Conservation (phyloP, 2,113 vertebrate genomes). For the Vicugna pacos region DNA sequence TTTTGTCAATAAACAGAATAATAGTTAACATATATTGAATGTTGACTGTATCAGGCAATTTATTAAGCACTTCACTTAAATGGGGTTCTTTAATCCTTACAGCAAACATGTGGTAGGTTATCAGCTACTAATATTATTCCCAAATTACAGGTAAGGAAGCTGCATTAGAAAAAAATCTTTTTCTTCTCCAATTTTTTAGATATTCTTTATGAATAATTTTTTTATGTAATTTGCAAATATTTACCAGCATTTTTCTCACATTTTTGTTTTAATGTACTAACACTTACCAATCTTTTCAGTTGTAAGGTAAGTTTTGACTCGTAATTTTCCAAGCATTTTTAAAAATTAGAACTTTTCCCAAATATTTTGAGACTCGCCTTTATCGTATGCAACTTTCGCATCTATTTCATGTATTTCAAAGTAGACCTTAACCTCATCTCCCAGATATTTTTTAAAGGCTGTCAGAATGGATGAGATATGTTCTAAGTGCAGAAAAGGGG, state of each 20-base stretch:
- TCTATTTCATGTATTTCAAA: background rate
- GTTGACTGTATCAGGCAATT: background rate
- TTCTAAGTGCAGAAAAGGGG: background rate
- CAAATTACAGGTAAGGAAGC: background rate
- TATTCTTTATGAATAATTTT: background rate
- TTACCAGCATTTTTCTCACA: background rate
- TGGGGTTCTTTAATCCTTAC: background rate
- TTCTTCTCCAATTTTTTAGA: background rate
- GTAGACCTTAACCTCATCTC: background rate
- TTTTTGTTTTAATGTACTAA: background rate
- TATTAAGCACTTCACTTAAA: background rate
- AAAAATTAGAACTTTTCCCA: background rate
- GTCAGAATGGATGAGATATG: background rate
- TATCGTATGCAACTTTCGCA: background rate
- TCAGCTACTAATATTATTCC: background rate
- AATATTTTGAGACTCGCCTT: background rate
- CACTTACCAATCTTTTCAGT: background rate
- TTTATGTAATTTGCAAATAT: background rate
- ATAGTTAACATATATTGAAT: background rate
- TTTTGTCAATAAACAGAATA: background rate
- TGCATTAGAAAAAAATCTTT: background rate
- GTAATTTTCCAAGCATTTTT: background rate
- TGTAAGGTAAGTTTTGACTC: background rate
- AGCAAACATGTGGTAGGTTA: background rate
- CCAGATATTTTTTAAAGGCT: background rate